Percentiles rank a stretch among this genome's conserved stretches.
Evolutionary conservation across 37 sponge, comb jelly and placozoan species (phyloP).

Genomic region (Tethya wilhelma): DNA sequence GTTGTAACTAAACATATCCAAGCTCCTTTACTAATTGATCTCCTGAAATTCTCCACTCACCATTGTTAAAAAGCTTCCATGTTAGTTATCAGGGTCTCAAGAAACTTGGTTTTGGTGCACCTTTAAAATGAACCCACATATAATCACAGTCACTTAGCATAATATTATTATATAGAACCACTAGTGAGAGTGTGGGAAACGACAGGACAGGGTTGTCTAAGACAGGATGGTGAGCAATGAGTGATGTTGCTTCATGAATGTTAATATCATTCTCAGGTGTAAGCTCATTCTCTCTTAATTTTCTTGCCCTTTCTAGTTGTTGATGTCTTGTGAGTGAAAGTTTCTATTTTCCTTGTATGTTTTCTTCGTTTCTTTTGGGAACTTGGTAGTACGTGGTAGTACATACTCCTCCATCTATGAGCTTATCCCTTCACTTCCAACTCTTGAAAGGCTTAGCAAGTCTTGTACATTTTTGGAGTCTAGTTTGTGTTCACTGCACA

Average conservation of each 20-base stretch:
- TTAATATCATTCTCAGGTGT: not conserved
- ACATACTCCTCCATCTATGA: not conserved
- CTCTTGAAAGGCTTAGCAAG: not conserved
- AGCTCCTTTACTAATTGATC: not conserved
- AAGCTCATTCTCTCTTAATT: not conserved
- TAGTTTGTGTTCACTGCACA: not conserved
- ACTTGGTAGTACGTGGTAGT: not conserved
- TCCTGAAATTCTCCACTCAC: not conserved
- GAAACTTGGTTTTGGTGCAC: not conserved
- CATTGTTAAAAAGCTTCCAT: not conserved
- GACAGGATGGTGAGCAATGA: not conserved
- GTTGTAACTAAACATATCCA: not conserved
- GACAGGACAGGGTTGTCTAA: not conserved
- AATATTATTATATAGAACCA: not conserved
- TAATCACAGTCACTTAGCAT: not conserved
- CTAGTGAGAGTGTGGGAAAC: not conserved
- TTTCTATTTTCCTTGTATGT: not conserved
- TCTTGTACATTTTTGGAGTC: constrained; percentile 3
- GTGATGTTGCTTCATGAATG: not conserved
- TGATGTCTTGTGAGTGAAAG: constrained; percentile 6
- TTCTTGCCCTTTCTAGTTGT: not conserved
- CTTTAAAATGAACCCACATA: not conserved
- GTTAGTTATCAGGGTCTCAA: not conserved
- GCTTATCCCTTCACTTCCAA: not conserved
- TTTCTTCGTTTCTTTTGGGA: not conserved